Base-by-base conservation (phyloP, 2,113 vertebrate species). In the Bathybates hornii region DNA sequence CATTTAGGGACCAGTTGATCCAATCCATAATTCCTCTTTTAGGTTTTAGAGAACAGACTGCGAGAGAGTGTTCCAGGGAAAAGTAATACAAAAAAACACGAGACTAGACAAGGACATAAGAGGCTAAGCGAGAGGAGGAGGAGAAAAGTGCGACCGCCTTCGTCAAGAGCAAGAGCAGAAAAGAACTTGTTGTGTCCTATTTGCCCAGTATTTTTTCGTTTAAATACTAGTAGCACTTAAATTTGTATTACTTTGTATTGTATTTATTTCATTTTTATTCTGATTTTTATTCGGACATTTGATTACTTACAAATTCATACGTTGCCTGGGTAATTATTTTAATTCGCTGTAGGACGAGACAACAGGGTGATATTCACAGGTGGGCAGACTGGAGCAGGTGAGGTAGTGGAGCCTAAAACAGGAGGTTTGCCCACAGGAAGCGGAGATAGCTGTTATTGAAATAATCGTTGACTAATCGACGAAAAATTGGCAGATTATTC, bases 131-230 rank as follows among this genome's bases (percentile, higher is more conserved):
- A 24, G 24, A 24, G 24, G 24, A 32, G 27, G 29, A 29, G 29
- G 29, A 29, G 29, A 32, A 32, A 32, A 32, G 6, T 32, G 29
- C 6, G 29, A 32, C 29, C 29, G 6, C 29, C 29, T 32, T 32
- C 6, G 29, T 32, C 29, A 32, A 32, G 29, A 32, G 29, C 29
- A 32, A 32, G 29, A 32, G 29, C 29, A 32, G 29, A 32, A 32
- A 32, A 32, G 59, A 63, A 63, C 17, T 54, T 24, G 3, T 53
- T 53, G n/a, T 54, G 53, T 24, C 53, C 53, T 24, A 54, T 12
- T 54, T 54, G n/a, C 0, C 2, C 53, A 54, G 12, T n/a, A n/a
- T 38, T n/a, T 66, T 66, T 36, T 38, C 0, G 0, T 66, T 66
- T 66, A 12, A 66, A 38, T 66, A 38, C 2, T 2, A 66, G 17